Evolutionary conservation across 2,113 vertebrate genomes (phyloP), one percentile per base, ranked within the genome.

Genomic region (Enhydra lutris): DNA sequence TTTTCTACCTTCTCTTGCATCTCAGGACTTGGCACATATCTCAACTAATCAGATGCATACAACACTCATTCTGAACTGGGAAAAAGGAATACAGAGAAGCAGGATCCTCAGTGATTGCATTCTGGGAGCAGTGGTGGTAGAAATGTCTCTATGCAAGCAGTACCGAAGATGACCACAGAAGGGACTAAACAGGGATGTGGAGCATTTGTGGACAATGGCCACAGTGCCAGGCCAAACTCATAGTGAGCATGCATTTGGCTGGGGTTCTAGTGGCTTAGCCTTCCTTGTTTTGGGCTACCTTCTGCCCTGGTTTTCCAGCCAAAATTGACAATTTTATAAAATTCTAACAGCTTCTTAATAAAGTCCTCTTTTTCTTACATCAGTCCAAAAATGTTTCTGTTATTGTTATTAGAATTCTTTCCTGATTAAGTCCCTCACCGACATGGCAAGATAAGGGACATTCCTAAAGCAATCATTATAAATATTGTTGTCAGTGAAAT

Each of bases 391-490:
- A 80, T 61, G 6, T 74, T 81, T 89, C 65, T 71, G 3, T 89
- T 74, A 7, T 39, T 61, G 24, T 63, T 90, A 80, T 74, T 81
- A 69, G 36, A 86, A 24, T 82, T 85, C 34, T 91, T 88, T 6
- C 0, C 47, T 86, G 50, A 81, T 55, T 90, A 96, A 63, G 31
- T 71, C 4, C 0, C 7, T 89, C 18, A 12, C 50, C 12, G 1
- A n/a, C 52, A 47, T 29, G 13, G 26, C 4, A 83, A 84, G 29
- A 57, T 65, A 34, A 79, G 90, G 36, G 87, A 61, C 50, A 65
- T 71, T 83, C 69, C 39, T 91, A 87, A 95, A 83, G 84, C 23
- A 82, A 92, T 61, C 67, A 91, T 67, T 88, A 18, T 36, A 87
- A 63, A 78, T 74, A 88, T 17, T 80, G 4, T 65, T 71, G 14